Base-by-base conservation (phyloP, 2,888 invertebrate species). In the Serrognathus titanus region DNA sequence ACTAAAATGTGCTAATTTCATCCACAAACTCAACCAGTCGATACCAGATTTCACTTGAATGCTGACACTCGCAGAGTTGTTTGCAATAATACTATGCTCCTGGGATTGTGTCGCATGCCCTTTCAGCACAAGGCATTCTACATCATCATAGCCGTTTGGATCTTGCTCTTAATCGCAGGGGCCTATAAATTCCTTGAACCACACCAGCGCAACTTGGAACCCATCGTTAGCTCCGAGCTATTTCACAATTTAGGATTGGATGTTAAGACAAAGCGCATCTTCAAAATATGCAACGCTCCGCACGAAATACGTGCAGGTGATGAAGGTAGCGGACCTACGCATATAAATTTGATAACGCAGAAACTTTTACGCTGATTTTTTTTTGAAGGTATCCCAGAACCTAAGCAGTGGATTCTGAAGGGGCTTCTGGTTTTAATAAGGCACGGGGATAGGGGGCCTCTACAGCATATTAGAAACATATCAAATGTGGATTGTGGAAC, bases 381-480 rank as follows among this genome's bases (percentile, higher is more conserved):
- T 8, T 58, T 65, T 66, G 62, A 69, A 75, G 73, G 71, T 56
- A 69, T 71, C 10, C 64, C 82, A 76, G 81, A 68, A 73, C 76
- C 69, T 66, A 81, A 69, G 11, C 82, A 84, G 53, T 85, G 87
- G 81, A 76, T 83, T 41, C 75, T 90, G 40, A 87, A 87, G 70
- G 90, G 89, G 4, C 83, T 90, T 2, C 74, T 93, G 40, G 81
- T 92, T 49, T 80, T 94, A 48, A 87, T 92, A 3, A 82, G 96
- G 11, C 96, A 96, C 73, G 96, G 96, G 0, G 95, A 95, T 74
- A 81, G 96, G 48, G 93, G 94, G 0, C 92, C 95, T 0, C 80
- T 96, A 61, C 88, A 91, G 8, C 90, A 92, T 71, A 84, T 96
- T 1, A 83, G 87, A 51, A 90, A 89, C 57, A 88, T 92, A 39